Conservation (phyloP, 2,113 vertebrate genomes). For the Corvus hawaiiensis region DNA sequence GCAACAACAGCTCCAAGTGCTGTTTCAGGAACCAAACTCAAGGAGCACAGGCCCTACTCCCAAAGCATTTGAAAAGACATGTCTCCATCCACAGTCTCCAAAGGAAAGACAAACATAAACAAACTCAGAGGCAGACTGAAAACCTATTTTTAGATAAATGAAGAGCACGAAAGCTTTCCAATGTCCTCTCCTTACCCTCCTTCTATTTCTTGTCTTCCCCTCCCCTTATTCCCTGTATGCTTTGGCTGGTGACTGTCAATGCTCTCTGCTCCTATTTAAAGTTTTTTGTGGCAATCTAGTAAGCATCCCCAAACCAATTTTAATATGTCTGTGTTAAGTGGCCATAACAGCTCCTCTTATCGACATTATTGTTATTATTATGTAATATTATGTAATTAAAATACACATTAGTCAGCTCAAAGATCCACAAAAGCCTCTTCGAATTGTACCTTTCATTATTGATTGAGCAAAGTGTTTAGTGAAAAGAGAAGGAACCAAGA, state of each 20-base stretch:
- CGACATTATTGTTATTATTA: background rate
- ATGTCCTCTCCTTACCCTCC: background rate
- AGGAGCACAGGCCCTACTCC: background rate
- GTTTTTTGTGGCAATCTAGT: background rate
- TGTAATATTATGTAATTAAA: background rate
- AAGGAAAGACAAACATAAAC: constrained; percentile 20
- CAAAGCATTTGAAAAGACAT: background rate
- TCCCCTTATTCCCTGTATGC: background rate
- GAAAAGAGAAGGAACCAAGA: background rate
- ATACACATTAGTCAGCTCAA: background rate
- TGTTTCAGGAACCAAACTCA: background rate
- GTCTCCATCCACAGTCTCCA: background rate
- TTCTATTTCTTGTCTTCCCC: background rate
- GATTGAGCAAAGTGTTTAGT: background rate
- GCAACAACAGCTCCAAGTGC: background rate
- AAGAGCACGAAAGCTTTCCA: background rate
- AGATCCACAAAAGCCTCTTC: background rate
- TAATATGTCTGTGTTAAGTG: background rate
- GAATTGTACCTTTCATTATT: background rate
- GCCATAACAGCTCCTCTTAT: background rate
- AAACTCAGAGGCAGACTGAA: background rate
- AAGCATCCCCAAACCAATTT: background rate
- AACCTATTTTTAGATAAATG: constrained; percentile 36
- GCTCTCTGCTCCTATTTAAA: background rate
- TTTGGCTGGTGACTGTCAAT: background rate